Evolutionary conservation across 2,113 vertebrate genomes (phyloP), one percentile per base, ranked within the genome.

Genomic region (Lagopus muta): DNA sequence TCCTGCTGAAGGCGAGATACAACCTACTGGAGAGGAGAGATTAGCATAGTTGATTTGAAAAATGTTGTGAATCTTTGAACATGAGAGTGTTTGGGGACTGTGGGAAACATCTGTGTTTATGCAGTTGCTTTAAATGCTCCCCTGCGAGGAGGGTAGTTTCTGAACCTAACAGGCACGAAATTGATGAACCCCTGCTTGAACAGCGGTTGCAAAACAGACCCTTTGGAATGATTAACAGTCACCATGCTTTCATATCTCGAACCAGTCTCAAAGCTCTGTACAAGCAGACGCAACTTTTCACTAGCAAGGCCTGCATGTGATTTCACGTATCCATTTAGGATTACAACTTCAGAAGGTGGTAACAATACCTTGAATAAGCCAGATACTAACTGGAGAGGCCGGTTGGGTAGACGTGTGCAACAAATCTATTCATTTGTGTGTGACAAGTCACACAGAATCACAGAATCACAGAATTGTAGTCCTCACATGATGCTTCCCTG

Each of bases 81-180:
- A 36, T 3, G 17, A 64, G 20, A 85, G 86, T 8, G 62, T 55
- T 92, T 52, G 38, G 88, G 91, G 92, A 93, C 90, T 90, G 45
- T 87, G 86, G 52, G 85, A 61, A 94, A 86, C 83, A 93, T 91
- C 92, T 94, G 87, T 90, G 91, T 95, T 95, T 96, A 70, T 78
- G 76, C 92, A 69, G 54, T 83, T 92, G 66, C 66, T 28, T 61
- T 88, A 73, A 96, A 57, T 40, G 69, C 89, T 95, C 93, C 88
- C 86, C 74, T 62, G 93, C 0, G 90, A 79, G 82, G 54, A 74
- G 36, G 19, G 30, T 75, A 80, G 65, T 83, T 93, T 93, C 66
- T 50, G 13, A 93, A 82, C 72, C 45, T 73, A 54, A 92, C 86
- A 67, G 45, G 82, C 93, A 36, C 60, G 90, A 71, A 94, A 93